These are phyloP conservation scores for Leptopilina myrica DNA, from an alignment of 2,888 invertebrate genomes.

Conservation along the genomic window DNA sequence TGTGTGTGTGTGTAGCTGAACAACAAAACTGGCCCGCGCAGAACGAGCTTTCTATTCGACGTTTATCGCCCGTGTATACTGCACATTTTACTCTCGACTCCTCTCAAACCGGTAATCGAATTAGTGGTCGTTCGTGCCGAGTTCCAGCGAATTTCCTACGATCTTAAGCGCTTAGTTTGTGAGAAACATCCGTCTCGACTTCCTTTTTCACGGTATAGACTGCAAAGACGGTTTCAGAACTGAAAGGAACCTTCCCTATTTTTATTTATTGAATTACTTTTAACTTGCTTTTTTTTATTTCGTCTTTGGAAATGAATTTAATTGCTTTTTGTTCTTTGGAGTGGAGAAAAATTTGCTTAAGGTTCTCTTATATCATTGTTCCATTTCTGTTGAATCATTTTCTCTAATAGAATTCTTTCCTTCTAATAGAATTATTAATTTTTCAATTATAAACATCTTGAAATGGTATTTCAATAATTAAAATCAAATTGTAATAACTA, in stretches of 20 bases:
- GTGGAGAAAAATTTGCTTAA: too few species aligned
- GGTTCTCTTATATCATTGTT: too few species aligned
- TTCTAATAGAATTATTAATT: too few species aligned
- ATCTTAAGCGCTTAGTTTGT: constrained; percentile 36
- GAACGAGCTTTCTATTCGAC: constrained; percentile 47
- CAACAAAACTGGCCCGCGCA: constrained; percentile 43
- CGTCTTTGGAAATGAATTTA: too few species aligned
- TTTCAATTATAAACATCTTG: too few species aligned
- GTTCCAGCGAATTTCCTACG: constrained; percentile 51
- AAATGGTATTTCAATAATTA: too few species aligned
- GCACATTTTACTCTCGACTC: constrained; percentile 50
- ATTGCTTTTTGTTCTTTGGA: too few species aligned
- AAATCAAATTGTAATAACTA: too few species aligned
- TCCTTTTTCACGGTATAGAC: background rate
- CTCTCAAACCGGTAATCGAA: constrained; percentile 60
- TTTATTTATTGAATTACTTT: background rate
- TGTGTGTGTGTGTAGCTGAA: too few species aligned
- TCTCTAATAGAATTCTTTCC: too few species aligned
- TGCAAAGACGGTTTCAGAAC: background rate
- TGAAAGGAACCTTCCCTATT: background rate
- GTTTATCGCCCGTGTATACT: constrained; percentile 57
- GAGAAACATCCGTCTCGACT: constrained; percentile 32
- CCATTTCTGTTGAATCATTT: too few species aligned
- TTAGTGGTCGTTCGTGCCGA: constrained; percentile 57
- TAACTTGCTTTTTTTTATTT: too few species aligned